Percentiles rank a stretch among this genome's conserved stretches.
Evolutionary conservation across 2,113 vertebrate genomes (phyloP).

Genomic region (Ictalurus punctatus): DNA sequence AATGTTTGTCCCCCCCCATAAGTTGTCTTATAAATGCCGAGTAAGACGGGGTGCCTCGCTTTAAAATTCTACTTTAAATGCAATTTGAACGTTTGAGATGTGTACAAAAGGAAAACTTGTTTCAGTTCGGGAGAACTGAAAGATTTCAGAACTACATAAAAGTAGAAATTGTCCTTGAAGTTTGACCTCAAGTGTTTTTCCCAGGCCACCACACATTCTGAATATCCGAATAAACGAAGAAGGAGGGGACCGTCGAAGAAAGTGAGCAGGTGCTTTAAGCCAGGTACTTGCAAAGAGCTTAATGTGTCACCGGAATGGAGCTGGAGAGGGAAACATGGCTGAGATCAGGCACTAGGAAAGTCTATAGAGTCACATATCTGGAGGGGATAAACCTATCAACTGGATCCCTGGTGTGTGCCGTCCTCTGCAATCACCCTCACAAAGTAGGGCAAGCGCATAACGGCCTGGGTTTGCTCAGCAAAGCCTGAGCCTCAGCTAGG

Average conservation of each 20-base stretch:
- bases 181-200: background rate
- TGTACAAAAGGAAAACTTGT: background rate
- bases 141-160: background rate
- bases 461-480: conserved; percentile 78
- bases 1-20: background rate
- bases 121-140: no score
- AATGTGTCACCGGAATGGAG: conserved; percentile 67
- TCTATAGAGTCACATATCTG: conserved; percentile 67
- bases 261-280: conserved; percentile 46
- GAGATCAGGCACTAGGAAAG: conserved; percentile 76
- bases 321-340: conserved; percentile 71
- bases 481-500: conserved; percentile 80
- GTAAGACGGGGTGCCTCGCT: background rate
- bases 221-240: background rate
- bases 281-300: conserved; percentile 70
- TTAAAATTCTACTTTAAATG: background rate
- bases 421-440: conserved; percentile 74
- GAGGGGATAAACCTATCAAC: conserved; percentile 73
- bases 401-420: conserved; percentile 74
- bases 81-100: background rate
- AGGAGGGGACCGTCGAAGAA: background rate
- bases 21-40: no score
- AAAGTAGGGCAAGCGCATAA: conserved; percentile 76
- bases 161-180: background rate
- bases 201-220: background rate